Conservation (phyloP, 2,797 vertebrate species). For the Pangasius macronema region DNA sequence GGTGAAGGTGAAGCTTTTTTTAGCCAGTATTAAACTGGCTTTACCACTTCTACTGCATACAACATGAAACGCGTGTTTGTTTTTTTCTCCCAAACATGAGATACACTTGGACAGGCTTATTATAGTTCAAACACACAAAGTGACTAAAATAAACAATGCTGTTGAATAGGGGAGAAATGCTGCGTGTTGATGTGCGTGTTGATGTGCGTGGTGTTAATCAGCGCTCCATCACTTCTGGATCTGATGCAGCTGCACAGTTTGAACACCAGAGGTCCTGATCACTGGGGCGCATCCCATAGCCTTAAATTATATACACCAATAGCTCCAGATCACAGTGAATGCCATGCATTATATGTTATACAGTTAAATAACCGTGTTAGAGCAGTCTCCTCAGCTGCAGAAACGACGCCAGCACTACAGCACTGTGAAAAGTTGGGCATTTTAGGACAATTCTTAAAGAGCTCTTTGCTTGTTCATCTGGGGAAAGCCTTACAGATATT, state of each 20-base stretch:
- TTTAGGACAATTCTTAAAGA: neutral
- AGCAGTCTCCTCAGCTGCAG: neutral
- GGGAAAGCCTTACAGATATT: neutral
- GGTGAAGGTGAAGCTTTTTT: neutral
- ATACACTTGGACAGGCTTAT: neutral
- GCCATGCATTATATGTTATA: neutral
- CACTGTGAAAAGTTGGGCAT: too few species aligned
- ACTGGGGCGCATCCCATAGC: neutral
- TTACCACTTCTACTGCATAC: neutral
- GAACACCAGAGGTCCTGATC: neutral
- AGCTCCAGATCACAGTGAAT: too few species aligned
- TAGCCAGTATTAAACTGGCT: neutral
- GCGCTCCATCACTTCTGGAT: too few species aligned
- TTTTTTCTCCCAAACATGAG: neutral
- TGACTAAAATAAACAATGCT: neutral
- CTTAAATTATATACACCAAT: neutral
- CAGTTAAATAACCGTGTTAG: neutral
- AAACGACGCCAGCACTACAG: neutral
- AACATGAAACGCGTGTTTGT: neutral
- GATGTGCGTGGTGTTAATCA: too few species aligned
- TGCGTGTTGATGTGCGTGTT: neutral
- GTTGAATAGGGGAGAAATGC: neutral
- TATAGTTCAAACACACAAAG: neutral
- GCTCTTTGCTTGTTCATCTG: neutral
- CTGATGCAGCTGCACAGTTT: too few species aligned